These are phyloP conservation scores for Myanophis thanlyinensis DNA, from an alignment of 2,113 vertebrate genomes.

Conservation along the genomic window DNA sequence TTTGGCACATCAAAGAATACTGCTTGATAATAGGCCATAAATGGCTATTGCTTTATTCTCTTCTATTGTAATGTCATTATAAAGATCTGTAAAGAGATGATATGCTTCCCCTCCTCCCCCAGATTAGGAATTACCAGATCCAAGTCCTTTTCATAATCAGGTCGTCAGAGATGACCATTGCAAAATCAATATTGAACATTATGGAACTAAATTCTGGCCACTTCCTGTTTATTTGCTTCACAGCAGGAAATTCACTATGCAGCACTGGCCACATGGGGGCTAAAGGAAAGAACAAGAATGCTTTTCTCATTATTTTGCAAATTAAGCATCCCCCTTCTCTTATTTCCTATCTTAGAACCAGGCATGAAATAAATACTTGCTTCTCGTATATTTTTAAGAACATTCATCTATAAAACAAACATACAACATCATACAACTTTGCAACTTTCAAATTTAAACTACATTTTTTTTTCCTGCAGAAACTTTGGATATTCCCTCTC, in stretches of 20 bases:
- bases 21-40: neutral
- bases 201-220: neutral
- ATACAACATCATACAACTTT: neutral
- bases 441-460: neutral
- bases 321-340: neutral
- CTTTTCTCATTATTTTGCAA: neutral
- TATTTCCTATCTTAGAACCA: neutral
- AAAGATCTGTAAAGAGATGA: neutral
- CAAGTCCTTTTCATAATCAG: neutral
- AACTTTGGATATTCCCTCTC: neutral
- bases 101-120: neutral
- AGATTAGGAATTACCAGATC: neutral
- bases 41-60: neutral
- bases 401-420: neutral
- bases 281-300: neutral
- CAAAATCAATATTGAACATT: neutral
- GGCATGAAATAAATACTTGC: neutral
- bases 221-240: neutral
- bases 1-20: neutral
- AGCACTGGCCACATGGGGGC: neutral
- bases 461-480: neutral
- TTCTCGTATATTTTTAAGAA: neutral
- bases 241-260: neutral
- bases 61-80: neutral
- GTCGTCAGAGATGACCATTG: neutral